Conservation (phyloP, 1,140 invertebrate species). For the Hyphantria cunea region DNA sequence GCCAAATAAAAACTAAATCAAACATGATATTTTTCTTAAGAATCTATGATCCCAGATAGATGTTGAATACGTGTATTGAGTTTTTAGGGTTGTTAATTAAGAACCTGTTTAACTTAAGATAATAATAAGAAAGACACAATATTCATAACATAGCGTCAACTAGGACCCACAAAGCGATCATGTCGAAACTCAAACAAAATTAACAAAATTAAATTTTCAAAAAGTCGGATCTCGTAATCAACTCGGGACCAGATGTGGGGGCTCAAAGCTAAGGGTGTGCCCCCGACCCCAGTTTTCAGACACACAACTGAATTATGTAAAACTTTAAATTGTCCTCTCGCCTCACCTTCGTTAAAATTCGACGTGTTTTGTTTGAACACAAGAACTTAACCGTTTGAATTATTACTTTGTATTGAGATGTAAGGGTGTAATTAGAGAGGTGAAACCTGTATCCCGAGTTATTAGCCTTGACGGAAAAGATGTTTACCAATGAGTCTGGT, state of each 20-base stretch:
- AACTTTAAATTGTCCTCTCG: constrained; percentile 48
- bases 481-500: not conserved
- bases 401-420: constrained; percentile 16
- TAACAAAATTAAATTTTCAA: constrained; percentile 40
- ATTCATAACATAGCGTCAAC: not conserved
- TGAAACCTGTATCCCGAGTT: constrained; percentile 1
- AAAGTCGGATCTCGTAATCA: constrained; percentile 34
- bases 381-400: constrained; percentile 32
- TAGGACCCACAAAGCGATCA: constrained; percentile 25
- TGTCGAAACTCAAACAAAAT: constrained; percentile 23
- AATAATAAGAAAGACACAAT: too few species aligned
- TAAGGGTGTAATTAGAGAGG: constrained; percentile 8
- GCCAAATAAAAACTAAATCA: too few species aligned
- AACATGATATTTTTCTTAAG: too few species aligned
- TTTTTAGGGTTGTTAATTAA: too few species aligned
- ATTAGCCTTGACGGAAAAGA: not conserved
- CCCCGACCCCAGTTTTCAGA: constrained; percentile 27
- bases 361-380: constrained; percentile 41
- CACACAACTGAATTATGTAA: constrained; percentile 44
- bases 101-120: too few species aligned
- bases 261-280: constrained; percentile 8
- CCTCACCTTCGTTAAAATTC: constrained; percentile 48
- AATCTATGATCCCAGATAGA: too few species aligned
- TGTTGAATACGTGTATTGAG: too few species aligned
- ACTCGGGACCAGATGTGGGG: constrained; percentile 30